These are phyloP conservation scores for Marasmarcha lunaedactyla DNA, from an alignment of 2,888 invertebrate genomes.

Conservation along the genomic window DNA sequence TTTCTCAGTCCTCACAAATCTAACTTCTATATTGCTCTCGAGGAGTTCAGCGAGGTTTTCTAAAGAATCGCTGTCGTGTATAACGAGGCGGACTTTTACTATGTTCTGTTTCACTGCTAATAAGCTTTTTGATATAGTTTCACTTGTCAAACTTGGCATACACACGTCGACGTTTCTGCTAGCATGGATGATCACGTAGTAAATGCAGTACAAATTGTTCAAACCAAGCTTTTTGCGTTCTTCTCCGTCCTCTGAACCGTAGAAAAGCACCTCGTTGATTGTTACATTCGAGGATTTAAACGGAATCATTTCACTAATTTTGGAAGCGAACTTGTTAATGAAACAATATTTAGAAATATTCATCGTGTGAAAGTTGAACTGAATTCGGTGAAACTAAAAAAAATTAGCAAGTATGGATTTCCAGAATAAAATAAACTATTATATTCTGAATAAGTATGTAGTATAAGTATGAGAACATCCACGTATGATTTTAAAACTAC, in stretches of 20 bases:
- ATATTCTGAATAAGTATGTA: no score
- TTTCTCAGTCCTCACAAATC: constrained; percentile 27
- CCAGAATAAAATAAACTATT: no score
- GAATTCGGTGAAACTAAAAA: no score
- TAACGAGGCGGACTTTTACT: constrained; percentile 28
- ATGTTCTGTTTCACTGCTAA: constrained; percentile 26
- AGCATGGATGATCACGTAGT: constrained; percentile 35
- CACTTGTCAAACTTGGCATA: constrained; percentile 33
- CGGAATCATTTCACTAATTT: no score
- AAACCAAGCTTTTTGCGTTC: constrained; percentile 27
- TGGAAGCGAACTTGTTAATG: no score
- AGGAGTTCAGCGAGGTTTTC: constrained; percentile 23
- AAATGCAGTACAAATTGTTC: constrained; percentile 38
- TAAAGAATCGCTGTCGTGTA: constrained; percentile 29
- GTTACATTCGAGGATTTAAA: constrained; percentile 2
- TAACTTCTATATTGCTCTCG: constrained; percentile 34
- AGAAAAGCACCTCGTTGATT: constrained; percentile 40
- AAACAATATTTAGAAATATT: no score
- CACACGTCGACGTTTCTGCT: constrained; percentile 35
- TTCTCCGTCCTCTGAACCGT: constrained; percentile 30
- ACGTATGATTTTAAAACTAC: no score
- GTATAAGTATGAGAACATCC: no score
- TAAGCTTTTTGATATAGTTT: constrained; percentile 31
- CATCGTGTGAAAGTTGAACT: no score
- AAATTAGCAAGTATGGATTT: no score